These are phyloP conservation scores for Drosophila quadrilineata DNA, from an alignment of 1,140 invertebrate genomes.

Conservation along the genomic window DNA sequence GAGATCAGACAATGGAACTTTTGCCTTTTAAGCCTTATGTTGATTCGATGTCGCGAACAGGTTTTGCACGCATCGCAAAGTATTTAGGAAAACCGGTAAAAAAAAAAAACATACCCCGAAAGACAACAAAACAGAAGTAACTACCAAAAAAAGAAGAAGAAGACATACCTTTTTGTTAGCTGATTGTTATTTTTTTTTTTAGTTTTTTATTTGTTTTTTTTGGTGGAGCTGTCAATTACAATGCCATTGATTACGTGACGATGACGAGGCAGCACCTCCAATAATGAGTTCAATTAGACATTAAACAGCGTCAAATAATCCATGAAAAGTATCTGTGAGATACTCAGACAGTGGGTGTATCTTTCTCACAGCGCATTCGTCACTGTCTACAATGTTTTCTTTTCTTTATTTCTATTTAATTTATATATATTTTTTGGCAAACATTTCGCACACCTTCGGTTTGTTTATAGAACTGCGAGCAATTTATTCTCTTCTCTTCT, in stretches of 20 bases:
- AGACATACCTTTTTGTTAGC: background rate
- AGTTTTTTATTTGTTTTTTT: background rate
- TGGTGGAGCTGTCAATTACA: background rate
- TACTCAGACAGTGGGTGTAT: background rate
- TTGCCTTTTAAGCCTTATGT: slow-evolving; percentile 1
- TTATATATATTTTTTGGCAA: slow-evolving; percentile 10
- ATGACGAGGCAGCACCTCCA: background rate
- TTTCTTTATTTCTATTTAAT: background rate
- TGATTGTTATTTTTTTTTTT: too few species aligned
- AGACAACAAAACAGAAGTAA: too few species aligned
- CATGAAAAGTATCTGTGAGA: slow-evolving; percentile 1
- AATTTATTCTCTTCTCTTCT: too few species aligned
- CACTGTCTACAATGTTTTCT: background rate
- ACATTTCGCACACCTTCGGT: slow-evolving; percentile 11
- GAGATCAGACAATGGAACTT: slow-evolving; percentile 19
- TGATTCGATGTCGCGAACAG: slow-evolving; percentile 16
- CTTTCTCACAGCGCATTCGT: background rate
- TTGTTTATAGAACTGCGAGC: background rate
- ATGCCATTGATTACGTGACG: slow-evolving; percentile 15
- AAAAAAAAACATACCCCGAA: background rate
- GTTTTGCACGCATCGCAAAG: slow-evolving; percentile 20
- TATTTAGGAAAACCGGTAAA: slow-evolving; percentile 36
- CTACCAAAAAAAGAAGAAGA: slow-evolving; percentile 14
- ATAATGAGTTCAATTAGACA: background rate
- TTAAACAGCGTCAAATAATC: background rate